Conservation (phyloP, 2,113 vertebrate genomes). For the Chaetorhynchus papuensis region DNA sequence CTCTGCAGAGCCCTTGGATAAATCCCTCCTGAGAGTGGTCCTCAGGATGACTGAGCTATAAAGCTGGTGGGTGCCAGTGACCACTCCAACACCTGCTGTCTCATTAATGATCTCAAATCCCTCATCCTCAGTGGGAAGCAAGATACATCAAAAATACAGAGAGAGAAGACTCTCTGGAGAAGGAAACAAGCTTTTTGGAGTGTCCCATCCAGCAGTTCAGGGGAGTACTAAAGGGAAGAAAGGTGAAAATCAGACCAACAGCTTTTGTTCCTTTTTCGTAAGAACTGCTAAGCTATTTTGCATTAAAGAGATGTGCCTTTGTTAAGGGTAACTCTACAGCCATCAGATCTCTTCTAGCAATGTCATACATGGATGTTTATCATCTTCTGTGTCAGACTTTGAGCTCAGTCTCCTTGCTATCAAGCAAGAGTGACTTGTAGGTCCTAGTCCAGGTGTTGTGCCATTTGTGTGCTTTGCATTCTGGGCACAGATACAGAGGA, state of each 20-base stretch:
- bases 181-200: neutral
- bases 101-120: neutral
- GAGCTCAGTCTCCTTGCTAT: neutral
- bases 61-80: neutral
- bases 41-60: neutral
- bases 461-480: neutral
- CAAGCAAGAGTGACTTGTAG: neutral
- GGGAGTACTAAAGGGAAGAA: neutral
- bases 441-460: neutral
- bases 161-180: neutral
- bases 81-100: neutral
- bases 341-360: neutral
- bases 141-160: neutral
- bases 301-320: neutral
- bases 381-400: neutral
- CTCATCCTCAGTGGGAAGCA: neutral
- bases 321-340: neutral
- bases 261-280: neutral
- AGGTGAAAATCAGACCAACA: neutral
- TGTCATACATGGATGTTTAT: neutral
- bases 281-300: neutral
- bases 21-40: neutral
- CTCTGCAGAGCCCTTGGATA: neutral
- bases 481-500: neutral
- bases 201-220: neutral